Evolutionary conservation across 1,140 invertebrate species (phyloP), one percentile per base, ranked within the genome.

Genomic region (Medauroidea extradentata): DNA sequence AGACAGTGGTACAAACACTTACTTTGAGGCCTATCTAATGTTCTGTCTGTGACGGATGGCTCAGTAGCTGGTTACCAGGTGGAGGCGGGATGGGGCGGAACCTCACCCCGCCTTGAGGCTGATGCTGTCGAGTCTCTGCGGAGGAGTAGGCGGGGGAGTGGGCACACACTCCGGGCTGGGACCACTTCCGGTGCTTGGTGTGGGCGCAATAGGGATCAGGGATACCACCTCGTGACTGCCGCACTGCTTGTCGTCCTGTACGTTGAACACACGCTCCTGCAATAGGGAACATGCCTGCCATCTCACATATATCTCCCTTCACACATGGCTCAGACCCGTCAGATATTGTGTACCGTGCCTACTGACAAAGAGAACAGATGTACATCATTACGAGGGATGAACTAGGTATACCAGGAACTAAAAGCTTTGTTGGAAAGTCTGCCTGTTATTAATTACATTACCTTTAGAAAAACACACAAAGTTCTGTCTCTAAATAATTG

Each of bases 101-200:
- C 23, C 34, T 60, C 59, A 60, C 23, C 59, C 59, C 27, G 59
- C 59, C 42, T 60, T 60, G 19, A 60, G 53, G 38, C 51, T 60
- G 19, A 60, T 56, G 18, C 52, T 55, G 27, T 60, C 59, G 7
- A 60, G 42, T 42, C 57, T 51, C 49, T 60, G 52, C 16, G 59
- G 59, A 3, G 59, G 59, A 14, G 59, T 60, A 13, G 59, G 59
- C 8, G 59, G 59, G 8, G 59, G 59, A 25, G 59, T 55, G 19
- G 53, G 52, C 9, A 54, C 53, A 11, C 53, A 29, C 43, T 60
- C 59, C 1, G 53, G 51, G 23, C 43, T 50, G n/a, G 44, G 19
- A 18, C 52, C 25, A 8, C 46, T 43, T 16, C 24, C 49, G 13
- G 16, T 49, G 4, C 29, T 38, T 38, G 43, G 34, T 2, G 53